Base-by-base conservation (phyloP, 92 coral and sea anemone species). In the Umimayanthus kanabou region DNA sequence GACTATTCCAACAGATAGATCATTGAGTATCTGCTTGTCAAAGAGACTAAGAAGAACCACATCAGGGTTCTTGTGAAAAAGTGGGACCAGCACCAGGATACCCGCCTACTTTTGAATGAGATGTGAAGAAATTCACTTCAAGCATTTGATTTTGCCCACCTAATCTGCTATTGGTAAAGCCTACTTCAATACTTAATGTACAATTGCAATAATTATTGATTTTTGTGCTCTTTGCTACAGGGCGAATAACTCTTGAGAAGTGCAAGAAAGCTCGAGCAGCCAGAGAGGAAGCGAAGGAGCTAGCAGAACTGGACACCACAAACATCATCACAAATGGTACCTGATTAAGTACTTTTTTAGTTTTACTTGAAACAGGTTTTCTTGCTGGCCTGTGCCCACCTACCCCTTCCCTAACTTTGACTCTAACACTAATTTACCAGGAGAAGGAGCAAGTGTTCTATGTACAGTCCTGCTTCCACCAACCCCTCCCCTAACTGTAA, bases 161-260 rank as follows among this genome's bases (percentile, higher is more conserved):
- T 33, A 33, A 0, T 33, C 37, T 33, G 37, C 37, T 33, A 33
- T 33, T 2, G 37, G 37, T 33, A 33, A 33, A 0, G 37, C 37
- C 37, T 33, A 33, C 37, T 33, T 33, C 37, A 33, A 33, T 33
- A 33, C 0, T 33, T 33, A 33, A 33, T 33, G 37, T 33, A 33
- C 37, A 33, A 0, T 33, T 33, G 37, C 37, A 33, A 33, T 33
- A 33, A 33, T 33, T 33, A 33, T 33, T 33, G 37, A 33, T 33
- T 33, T 33, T 55, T 79, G 23, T 67, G 42, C 82, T 9, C 28
- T 42, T 72, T 23, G 55, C 45, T 45, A 37, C 39, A 96, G 99
- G 96, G 33, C 90, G 99, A 82, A 95, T 96, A 88, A 95, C 99
- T 14, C 88, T 93, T 64, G 91, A 91, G 80, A 96, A 95, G 87